A percentile compares a stretch with the other conserved stretches of the same genome.
Evolutionary conservation across 1,140 invertebrate species (phyloP).

Genomic region (Drosophila kohkoa): DNA sequence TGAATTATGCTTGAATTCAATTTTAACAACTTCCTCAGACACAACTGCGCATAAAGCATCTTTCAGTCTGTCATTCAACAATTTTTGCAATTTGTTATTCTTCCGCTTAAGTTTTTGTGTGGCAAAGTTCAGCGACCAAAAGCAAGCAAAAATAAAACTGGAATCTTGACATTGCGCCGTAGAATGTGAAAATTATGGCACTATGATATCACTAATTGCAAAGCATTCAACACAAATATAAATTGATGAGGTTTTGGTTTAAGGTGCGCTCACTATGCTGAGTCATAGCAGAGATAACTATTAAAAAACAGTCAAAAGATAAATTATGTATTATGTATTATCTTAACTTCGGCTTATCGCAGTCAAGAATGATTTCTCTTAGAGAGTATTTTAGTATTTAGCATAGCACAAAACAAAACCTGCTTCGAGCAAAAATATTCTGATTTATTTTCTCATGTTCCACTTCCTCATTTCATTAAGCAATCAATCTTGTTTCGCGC

Average conservation of each 20-base stretch:
- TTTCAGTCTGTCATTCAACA: background rate
- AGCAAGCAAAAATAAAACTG: constrained; percentile 8
- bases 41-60: background rate
- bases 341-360: background rate
- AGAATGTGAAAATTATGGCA: constrained; percentile 20
- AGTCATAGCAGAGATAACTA: background rate
- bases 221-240: constrained; percentile 29
- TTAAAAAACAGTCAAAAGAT: constrained; percentile 1
- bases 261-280: constrained; percentile 14
- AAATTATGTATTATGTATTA: no score
- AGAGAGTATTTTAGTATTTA: background rate
- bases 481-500: constrained; percentile 7
- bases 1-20: no score
- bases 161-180: constrained; percentile 28
- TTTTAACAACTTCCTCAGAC: no score
- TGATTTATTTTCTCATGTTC: background rate
- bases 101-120: constrained; percentile 4
- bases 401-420: background rate
- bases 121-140: constrained; percentile 39
- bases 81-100: background rate
- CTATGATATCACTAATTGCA: constrained; percentile 67
- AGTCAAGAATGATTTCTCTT: background rate
- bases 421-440: background rate
- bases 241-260: constrained; percentile 53
- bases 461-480: constrained; percentile 15